Base-by-base conservation (phyloP, 2,888 invertebrate genomes). In the Acleris holmiana region DNA sequence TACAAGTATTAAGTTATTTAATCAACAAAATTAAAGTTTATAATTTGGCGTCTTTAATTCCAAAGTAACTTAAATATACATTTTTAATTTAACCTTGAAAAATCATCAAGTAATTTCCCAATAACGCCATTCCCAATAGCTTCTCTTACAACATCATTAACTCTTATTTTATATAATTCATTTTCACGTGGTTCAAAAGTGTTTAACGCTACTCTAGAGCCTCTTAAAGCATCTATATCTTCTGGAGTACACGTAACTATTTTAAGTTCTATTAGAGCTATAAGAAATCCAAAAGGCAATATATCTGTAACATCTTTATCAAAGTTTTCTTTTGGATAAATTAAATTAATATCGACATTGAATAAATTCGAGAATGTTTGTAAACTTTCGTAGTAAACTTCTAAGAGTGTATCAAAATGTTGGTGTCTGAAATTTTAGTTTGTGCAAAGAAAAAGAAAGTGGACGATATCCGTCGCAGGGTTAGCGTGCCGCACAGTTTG, bases 401-500 rank as follows among this genome's bases (percentile, higher is more conserved):
- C 68, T 71, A 81, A 78, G 2, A 90, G 71, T 1, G 76, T 69
- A 35, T 80, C 70, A 2, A 86, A 78, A 68, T 88, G 68, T 67
- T 82, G 69, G 63, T 74, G 75, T 83, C 91, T 82, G 68, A 88
- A 90, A 66, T 74, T 68, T 1, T 88, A 82, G 29, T 86, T 84
- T 0, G 90, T 90, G 60, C 86, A 82, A 2, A 89, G 71, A 60
- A 82, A 89, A 41, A 88, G 54, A 41, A 91, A 90, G 64, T 86
- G 82, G 15, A 87, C 69, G 0, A 91, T 76, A 56, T 90, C 91
- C 0, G 83, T 87, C 0, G 80, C 75, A n/a, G 90, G 91, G 67
- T 76, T 85, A 0, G 87, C 79, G 61, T 84, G 88, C 2, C 90
- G 78, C 79, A 88, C 83, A 4, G 85, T 82, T 84, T 92, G 91